Evolutionary conservation across 2,888 invertebrate species (phyloP), one percentile per base, ranked within the genome.

Genomic region (Chironomus tentans): DNA sequence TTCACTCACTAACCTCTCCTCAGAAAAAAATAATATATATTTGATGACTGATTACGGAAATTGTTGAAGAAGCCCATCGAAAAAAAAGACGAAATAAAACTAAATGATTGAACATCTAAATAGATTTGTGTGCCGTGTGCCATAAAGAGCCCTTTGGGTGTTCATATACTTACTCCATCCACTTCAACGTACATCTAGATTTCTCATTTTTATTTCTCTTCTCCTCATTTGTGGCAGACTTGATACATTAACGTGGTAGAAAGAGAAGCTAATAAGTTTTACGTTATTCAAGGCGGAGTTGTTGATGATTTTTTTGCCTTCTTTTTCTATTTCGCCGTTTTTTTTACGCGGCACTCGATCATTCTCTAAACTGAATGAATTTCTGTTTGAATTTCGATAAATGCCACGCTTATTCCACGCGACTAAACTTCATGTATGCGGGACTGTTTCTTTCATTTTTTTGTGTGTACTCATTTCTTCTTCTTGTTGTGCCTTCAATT

Each of bases 351-450:
- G 56, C 56, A 18, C 56, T 56, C 18, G 15, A 18, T 56, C 56
- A 56, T 18, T 56, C 56, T 65, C 18, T 56, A 18, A 10, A 18
- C 18, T 56, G 56, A 15, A 56, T 15, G 56, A 15, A 15, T 56
- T 13, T 47, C 46, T 75, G 68, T 46, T n/a, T 68, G 47, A 15
- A 28, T 69, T 76, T 68, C 47, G 69, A 76, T 76, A 56, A 68
- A 78, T 79, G 79, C 78, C 79, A 79, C 79, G 78, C 79, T 79
- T 79, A 78, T 73, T 78, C 78, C 79, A 79, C 79, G 79, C 79
- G 79, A 78, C 79, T 77, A 7, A 56, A 4, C 68, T 47, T 68
- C 5, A 38, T 68, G 46, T 13, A 68, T 38, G 28, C 68, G 46
- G 68, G 46, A 38, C 68, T 22, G 7, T 28, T 70, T 22, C n/a